Evolutionary conservation across 1,140 invertebrate genomes (phyloP).

Genomic region (Meloidogyne chitwoodi): DNA sequence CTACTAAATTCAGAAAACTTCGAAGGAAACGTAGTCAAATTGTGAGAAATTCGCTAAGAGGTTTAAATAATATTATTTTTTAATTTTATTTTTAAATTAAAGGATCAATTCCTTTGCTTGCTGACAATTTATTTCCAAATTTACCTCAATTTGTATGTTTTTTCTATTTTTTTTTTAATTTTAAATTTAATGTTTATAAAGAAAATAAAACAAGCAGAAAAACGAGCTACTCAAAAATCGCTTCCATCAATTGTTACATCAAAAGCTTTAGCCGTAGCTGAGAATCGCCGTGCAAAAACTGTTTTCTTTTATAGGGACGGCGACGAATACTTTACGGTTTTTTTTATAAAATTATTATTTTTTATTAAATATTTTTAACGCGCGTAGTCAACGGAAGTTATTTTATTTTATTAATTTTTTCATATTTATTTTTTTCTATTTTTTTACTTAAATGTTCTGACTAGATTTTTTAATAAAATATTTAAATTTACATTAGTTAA

Average conservation of each 20-base stretch:
- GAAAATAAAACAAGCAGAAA: background rate
- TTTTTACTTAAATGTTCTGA: too few species aligned
- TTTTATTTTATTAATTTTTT: background rate
- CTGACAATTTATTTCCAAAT: background rate
- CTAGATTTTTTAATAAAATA: too few species aligned
- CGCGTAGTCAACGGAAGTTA: background rate
- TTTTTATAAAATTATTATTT: background rate
- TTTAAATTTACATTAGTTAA: too few species aligned
- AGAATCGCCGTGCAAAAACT: slow-evolving; percentile 6
- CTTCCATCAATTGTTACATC: background rate
- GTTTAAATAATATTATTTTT: too few species aligned
- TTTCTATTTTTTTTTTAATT: background rate
- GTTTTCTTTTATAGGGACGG: slow-evolving; percentile 59
- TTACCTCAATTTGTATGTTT: background rate
- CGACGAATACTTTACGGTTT: slow-evolving; percentile 57
- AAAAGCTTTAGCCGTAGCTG: slow-evolving; percentile 3
- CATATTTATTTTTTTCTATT: too few species aligned
- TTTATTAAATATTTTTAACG: slow-evolving; percentile 15
- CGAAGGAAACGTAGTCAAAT: background rate
- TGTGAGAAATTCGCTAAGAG: background rate
- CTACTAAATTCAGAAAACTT: background rate
- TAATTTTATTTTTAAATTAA: too few species aligned
- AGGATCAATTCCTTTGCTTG: background rate
- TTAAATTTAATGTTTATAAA: background rate
- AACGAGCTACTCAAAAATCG: background rate